Base-by-base conservation (phyloP, 2,888 invertebrate genomes). In the Zygothrica quintamaculata region DNA sequence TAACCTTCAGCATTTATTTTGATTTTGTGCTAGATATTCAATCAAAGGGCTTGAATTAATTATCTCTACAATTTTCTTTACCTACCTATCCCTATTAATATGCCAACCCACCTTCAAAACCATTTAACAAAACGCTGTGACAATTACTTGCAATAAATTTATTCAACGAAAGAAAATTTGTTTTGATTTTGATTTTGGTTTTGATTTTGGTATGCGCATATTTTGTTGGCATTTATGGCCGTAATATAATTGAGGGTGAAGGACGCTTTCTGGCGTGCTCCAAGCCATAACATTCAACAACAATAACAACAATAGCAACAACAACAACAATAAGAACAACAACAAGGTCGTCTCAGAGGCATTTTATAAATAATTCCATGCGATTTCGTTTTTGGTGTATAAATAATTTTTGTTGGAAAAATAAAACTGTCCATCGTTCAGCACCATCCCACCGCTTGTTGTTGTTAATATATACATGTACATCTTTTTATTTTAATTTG, bases 281-380 rank as follows among this genome's bases (percentile, higher is more conserved):
- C 84, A 66, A 64, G 64, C 42, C 40, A 55, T 47, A 66, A 51
- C 39, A 55, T 22, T 1, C 18, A 37, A 12, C n/a, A 62, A 11
- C n/a, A 50, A 55, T 16, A 59, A 52, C 40, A 53, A 43, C 47
- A 65, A 61, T 46, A 44, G 47, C 15, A 40, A 48, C 34, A 37
- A 26, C 25, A 42, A 34, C 46, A 47, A 58, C 16, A 58, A 34
- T 25, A 50, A 40, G 31, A 68, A 62, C 36, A 65, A 62, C 40
- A 76, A 78, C 80, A 81, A 81, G 80, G 80, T 84, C 84, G 80
- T 81, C 84, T 81, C 74, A 74, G 71, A 56, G 70, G 59, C 72
- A 61, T 75, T 77, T 22, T 80, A 84, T 80, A 80, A 80, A 80
- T 80, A 77, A 80, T 77, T 80, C 73, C 69, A 80, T 75, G 73